A percentile compares a stretch with the other conserved stretches of the same genome.
phyloP scores from a whole-genome alignment of 2,888 invertebrate genomes.

The Thumatha senex region DNA sequence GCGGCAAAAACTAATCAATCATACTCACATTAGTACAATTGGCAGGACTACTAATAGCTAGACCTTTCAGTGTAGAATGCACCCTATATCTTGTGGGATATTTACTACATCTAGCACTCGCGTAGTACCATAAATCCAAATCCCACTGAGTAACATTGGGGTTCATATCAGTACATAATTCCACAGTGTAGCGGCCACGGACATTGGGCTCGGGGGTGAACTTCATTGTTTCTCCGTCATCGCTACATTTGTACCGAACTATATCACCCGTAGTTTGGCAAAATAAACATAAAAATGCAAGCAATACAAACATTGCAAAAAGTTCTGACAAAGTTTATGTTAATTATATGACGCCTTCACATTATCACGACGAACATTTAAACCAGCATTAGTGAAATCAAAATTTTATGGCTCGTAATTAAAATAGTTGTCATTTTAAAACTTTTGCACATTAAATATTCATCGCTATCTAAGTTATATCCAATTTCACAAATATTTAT shows the following conservation, averaged over 20 bases:
- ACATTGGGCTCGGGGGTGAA: conserved; percentile 40
- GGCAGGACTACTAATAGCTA: conserved; percentile 20
- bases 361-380: neutral
- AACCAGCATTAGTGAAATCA: neutral
- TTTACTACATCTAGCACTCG: neutral
- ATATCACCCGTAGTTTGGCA: conserved; percentile 19
- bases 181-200: conserved; percentile 51
- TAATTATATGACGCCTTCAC: conserved; percentile 28
- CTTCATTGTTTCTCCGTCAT: conserved; percentile 23
- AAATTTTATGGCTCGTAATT: no score
- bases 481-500: no score
- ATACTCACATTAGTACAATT: conserved; percentile 56
- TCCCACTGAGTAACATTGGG: conserved; percentile 39
- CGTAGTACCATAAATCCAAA: conserved; percentile 30
- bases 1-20: no score
- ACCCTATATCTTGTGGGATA: neutral
- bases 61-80: conserved; percentile 11
- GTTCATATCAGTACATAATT: conserved; percentile 46
- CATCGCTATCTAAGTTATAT: no score
- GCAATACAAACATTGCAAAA: conserved; percentile 35
- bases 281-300: conserved; percentile 38
- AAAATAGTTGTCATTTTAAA: no score
- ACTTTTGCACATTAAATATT: no score
- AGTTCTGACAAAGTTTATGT: conserved; percentile 32
- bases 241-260: conserved; percentile 40